Evolutionary conservation across 2,888 invertebrate genomes (phyloP), one percentile per base, ranked within the genome.

Genomic region (Boloria selene): DNA sequence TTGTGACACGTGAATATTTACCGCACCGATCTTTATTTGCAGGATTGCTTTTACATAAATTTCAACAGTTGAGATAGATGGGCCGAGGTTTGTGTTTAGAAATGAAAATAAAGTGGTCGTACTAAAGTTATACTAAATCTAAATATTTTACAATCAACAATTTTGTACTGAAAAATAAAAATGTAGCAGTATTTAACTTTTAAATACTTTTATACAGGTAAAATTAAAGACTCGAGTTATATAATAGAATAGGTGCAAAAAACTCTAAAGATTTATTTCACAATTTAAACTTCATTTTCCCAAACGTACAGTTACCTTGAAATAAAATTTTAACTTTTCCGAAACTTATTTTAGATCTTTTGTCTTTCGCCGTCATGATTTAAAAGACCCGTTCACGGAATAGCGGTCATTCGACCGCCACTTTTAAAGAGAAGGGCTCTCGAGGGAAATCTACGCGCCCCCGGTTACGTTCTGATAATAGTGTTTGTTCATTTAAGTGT

Each of bases 401-500:
- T 56, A 68, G 83, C 83, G 85, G 87, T 85, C 87, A 86, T 83
- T 80, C 77, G 79, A 82, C 82, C 86, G 83, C 80, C 83, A 87
- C 86, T 89, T 89, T 88, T 86, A 84, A 87, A 83, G 84, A 80
- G 83, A 86, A 90, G 86, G 77, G 80, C 76, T 73, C 90, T 85
- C 90, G 67, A 70, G 91, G 90, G 91, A 91, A 91, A 91, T 90
- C 87, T 88, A 83, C 82, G 80, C 83, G 81, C 86, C 86, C 87
- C 82, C 79, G 76, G 76, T 79, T 67, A 73, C 72, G 74, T 75
- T 79, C 81, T 84, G 84, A 83, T 90, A 89, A 90, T 90, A 88
- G 88, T 90, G 91, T 90, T 90, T 90, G 88, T 83, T 88, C 89
- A 86, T 90, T 89, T 88, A 82, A 91, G 91, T 86, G 88, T 87